Evolutionary conservation across 2,113 vertebrate species (phyloP), one percentile per base, ranked within the genome.

Genomic region (Indri indri): DNA sequence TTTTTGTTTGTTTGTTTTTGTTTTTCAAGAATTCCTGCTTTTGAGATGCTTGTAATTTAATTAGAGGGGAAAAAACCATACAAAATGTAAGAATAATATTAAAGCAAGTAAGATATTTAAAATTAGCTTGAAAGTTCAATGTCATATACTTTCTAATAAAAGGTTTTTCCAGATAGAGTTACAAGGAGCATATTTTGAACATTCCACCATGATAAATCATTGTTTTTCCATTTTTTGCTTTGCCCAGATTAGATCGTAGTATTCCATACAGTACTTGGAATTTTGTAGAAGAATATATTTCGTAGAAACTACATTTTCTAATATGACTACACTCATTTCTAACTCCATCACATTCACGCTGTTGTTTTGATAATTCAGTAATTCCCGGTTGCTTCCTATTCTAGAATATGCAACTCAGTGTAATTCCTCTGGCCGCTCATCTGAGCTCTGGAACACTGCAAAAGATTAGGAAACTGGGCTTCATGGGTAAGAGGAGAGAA

Each of bases 1-100:
- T 47, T 4, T 6, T 8, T 77, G 37, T 50, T 80, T 80, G 47
- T 57, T 9, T 6, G 45, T 45, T 76, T 76, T 52, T 83, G 3
- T 40, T 88, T 94, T 86, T 86, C 2, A 66, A 90, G 52, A 88
- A 74, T 73, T 92, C 30, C 61, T 90, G 57, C 73, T 91, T 95
- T 59, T 88, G 87, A 96, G 14, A 76, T 13, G 47, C 25, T 96
- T 87, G 27, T 1, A 23, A 10, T 81, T 52, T 50, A 74, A 91
- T 77, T n/a, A 40, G 20, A 57, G 22, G 11, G 17, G 6, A 25
- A 61, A 59, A 30, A 59, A 47, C 2, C 6, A 14, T 23, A 61
- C 2, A 82, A 88, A 68, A 66, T 59, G 3, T 59, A 50, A 59
- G 57, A 76, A 74, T 42, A 16, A 66, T 65, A 42, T 50, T 47